These are phyloP conservation scores for Papilio gigon DNA, from an alignment of 2,888 invertebrate species.

Conservation along the genomic window DNA sequence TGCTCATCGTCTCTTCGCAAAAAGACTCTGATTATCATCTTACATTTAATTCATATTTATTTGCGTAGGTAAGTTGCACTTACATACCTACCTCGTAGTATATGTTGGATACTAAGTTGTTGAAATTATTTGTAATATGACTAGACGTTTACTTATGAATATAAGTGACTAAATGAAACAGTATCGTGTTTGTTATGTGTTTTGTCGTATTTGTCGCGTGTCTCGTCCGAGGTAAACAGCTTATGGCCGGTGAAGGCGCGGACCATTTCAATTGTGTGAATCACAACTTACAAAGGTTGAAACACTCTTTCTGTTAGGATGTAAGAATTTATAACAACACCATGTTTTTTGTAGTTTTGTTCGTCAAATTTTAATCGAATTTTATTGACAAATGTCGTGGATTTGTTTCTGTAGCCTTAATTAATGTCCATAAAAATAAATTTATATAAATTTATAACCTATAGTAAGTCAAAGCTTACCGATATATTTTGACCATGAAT, in stretches of 20 bases:
- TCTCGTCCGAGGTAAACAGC: constrained; percentile 37
- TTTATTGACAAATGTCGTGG: neutral
- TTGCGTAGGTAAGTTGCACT: no score
- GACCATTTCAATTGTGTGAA: constrained; percentile 26
- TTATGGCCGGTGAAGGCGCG: constrained; percentile 22
- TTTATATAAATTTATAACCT: no score
- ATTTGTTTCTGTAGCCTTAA: neutral
- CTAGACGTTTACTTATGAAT: neutral
- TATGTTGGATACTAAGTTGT: no score
- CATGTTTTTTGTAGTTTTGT: neutral
- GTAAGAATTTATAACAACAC: neutral
- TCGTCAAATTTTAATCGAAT: neutral
- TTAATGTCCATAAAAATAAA: neutral
- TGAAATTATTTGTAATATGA: neutral
- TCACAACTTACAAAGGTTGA: constrained; percentile 5
- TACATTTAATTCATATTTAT: no score
- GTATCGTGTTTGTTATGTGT: constrained; percentile 16
- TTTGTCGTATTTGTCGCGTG: constrained; percentile 10
- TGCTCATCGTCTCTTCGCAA: no score
- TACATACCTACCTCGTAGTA: no score
- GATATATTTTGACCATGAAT: neutral
- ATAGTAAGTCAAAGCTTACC: neutral
- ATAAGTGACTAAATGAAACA: neutral
- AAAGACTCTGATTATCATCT: no score
- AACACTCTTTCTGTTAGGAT: neutral